Conservation (phyloP, 2,113 vertebrate genomes). For the Centrocercus urophasianus region DNA sequence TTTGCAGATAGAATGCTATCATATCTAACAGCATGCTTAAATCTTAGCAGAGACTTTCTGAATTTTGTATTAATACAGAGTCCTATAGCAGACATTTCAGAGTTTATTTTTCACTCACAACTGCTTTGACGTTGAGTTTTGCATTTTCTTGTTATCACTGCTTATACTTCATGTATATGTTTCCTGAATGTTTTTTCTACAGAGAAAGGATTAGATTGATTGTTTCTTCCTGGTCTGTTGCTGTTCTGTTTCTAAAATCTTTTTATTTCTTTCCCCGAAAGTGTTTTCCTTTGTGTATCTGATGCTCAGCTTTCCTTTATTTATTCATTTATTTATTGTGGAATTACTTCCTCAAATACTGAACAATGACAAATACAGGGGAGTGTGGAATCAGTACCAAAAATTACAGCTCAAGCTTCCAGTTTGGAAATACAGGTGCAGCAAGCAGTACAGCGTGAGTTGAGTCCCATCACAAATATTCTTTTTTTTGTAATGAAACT, state of each 20-base stretch:
- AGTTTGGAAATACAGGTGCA: slow-evolving; percentile 26
- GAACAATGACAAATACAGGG: not conserved
- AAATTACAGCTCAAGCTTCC: not conserved
- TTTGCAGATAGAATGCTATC: not conserved
- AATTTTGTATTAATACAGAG: not conserved
- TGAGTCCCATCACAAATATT: slow-evolving; percentile 12
- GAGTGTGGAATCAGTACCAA: not conserved
- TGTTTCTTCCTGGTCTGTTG: not conserved
- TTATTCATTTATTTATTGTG: not conserved
- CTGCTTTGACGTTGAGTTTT: not conserved
- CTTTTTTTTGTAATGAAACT: slow-evolving; percentile 32
- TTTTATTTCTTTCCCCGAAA: not conserved
- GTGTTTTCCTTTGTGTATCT: not conserved
- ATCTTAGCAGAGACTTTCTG: not conserved
- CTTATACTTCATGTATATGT: not conserved
- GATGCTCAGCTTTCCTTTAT: not conserved
- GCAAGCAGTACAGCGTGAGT: not conserved
- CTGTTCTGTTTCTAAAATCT: not conserved
- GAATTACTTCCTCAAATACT: not conserved
- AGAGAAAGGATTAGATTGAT: not conserved
- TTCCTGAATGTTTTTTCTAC: not conserved
- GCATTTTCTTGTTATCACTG: not conserved
- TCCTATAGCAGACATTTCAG: not conserved
- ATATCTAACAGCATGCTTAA: not conserved
- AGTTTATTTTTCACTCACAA: not conserved